Base-by-base conservation (phyloP, 2,888 invertebrate species). In the Ormyrus labotus region DNA sequence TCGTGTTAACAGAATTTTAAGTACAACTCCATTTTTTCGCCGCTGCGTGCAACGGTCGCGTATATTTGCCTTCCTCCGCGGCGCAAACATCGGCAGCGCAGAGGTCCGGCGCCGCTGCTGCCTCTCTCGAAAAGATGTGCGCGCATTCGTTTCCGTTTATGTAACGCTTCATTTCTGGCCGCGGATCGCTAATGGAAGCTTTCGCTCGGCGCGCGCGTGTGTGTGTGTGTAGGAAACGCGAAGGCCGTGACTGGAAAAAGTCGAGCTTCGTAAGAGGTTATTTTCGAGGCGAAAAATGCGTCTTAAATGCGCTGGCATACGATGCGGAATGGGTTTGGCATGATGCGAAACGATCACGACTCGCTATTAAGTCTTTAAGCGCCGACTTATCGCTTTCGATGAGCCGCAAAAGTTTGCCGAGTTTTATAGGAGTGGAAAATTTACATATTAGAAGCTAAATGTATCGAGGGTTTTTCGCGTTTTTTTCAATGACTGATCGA, bases 101-200 rank as follows among this genome's bases (percentile, higher is more conserved):
- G 19, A 19, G 19, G 19, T 19, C 19, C 19, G 19, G 19, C 19
- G 19, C 19, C 19, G 19, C 19, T 1, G 2, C 19, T 19, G 10
- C 13, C 45, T 60, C 11, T 53, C 68, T 45, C 50, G 0, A 45
- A 60, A 61, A 76, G 50, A 68, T 19, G 55, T 76, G 70, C 51
- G 19, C 58, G 11, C 48, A 19, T 34, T 11, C 48, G 58, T 67
- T 73, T 73, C 68, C 68, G 63, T 68, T 78, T 78, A 45, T 11
- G 57, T 55, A 73, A 78, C 47, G 5, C 10, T 34, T 77, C 70
- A 64, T 70, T 77, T 55, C 57, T 48, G 65, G 7, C 34, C 4
- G n/a, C 60, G 34, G 8, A 50, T 34, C n/a, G n/a, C 47, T 77
- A 70, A 77, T 77, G 50, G 63, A 64, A 57, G 34, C 69, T 77